phyloP scores from a whole-genome alignment of 2,113 vertebrate genomes.

The Phrynocephalus versicolor region DNA sequence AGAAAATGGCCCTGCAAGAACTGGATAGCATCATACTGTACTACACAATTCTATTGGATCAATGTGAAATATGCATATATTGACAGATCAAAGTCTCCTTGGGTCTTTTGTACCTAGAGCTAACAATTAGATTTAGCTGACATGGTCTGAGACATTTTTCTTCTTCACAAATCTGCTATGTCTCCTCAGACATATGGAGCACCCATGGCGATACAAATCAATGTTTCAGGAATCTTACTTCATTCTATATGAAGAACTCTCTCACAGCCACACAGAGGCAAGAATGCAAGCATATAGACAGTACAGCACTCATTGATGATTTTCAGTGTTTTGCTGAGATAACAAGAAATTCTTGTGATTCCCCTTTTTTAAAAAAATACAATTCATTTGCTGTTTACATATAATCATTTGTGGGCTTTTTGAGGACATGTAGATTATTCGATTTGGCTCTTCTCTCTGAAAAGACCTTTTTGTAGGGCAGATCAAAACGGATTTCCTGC shows the following conservation, averaged over 20 bases:
- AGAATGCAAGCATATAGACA: too few species aligned
- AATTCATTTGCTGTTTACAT: not conserved
- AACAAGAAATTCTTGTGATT: not conserved
- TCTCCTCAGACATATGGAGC: not conserved
- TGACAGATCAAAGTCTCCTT: too few species aligned
- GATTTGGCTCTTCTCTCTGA: not conserved
- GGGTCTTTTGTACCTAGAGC: too few species aligned
- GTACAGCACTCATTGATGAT: not conserved
- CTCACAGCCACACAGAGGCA: too few species aligned
- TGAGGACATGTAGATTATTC: conserved; percentile 2
- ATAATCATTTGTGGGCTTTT: not conserved
- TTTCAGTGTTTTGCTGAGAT: accelerated
- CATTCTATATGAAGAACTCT: not conserved
- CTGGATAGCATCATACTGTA: not conserved
- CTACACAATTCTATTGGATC: too few species aligned
- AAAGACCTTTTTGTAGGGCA: not conserved
- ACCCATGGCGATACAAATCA: not conserved
- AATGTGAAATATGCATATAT: too few species aligned
- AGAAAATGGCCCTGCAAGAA: not conserved
- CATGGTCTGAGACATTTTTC: not conserved
- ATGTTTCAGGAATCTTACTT: conserved; percentile 2
- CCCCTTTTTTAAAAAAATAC: conserved; percentile 11
- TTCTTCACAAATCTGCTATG: not conserved
- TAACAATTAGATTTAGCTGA: not conserved
- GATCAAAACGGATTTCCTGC: conserved; percentile 22